Base-by-base conservation (phyloP, 2,888 invertebrate species). In the Venustoraphidia nigricollis region DNA sequence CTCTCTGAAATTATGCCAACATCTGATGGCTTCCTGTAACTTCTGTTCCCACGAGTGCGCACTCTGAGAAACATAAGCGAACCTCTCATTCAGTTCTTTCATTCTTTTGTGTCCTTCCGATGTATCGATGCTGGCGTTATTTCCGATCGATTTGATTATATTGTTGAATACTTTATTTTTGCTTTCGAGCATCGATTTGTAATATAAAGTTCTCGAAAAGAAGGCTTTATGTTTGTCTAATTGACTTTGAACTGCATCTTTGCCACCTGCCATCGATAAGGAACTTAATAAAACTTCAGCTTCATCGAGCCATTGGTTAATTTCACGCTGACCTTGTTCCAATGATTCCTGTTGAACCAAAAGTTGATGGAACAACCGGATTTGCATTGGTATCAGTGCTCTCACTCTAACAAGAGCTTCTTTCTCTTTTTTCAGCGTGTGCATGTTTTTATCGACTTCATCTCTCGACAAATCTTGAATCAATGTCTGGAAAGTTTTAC, bases 101-200 rank as follows among this genome's bases (percentile, higher is more conserved):
- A 94, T 85, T 45, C 77, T 79, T 0, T 75, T 70, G 1, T 77
- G 75, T 54, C 81, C 81, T 27, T 83, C 80, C 0, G 76, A 75
- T 6, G 83, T 82, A 59, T 87, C 84, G 4, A 88, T 77, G 53
- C 82, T 83, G 50, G 81, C 79, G 55, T 83, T 81, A 40, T 77
- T 72, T 57, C 85, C 81, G 0, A 89, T 81, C 0, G 87, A 77
- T 60, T 83, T 83, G 2, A 87, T 76, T 43, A 95, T 84, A 61
- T 83, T 90, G 61, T 84, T 83, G 69, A 91, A 83, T 41, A 94
- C 86, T 67, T 93, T 93, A 66, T 93, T 93, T 69, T 93, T 93
- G 63, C 90, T 92, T 60, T 94, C 94, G 51, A 95, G 65, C 86
- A 93, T 91, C 0, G 92, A 89, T 59, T 88, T 88, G 68, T 93